phyloP scores from a whole-genome alignment of 1,140 invertebrate genomes.

The Dendrolimus punctatus region DNA sequence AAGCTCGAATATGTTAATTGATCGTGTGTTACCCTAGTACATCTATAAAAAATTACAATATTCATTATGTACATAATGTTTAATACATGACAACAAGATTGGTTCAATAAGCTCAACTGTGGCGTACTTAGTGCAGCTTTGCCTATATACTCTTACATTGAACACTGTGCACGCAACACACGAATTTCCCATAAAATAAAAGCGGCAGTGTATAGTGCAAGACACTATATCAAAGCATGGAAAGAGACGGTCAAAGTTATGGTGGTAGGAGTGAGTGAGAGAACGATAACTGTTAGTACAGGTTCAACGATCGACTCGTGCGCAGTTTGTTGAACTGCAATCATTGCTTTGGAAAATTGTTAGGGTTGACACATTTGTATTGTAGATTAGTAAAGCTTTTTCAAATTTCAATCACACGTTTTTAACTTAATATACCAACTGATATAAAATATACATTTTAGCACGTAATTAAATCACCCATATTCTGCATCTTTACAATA shows the following conservation, averaged over 20 bases:
- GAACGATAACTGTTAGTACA: conserved; percentile 45
- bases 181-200: conserved; percentile 28
- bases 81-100: conserved; percentile 11
- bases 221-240: conserved; percentile 31
- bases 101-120: too few relatives aligned
- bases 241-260: conserved; percentile 25
- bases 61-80: conserved; percentile 10
- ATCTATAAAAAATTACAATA: not conserved
- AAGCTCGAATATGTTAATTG: not conserved
- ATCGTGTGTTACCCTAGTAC: not conserved
- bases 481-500: too few relatives aligned
- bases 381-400: not conserved
- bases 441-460: too few relatives aligned
- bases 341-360: conserved; percentile 62
- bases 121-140: too few relatives aligned
- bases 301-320: conserved; percentile 64
- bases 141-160: conserved; percentile 15
- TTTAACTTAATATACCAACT: too few relatives aligned
- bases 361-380: conserved; percentile 32
- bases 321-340: conserved; percentile 68
- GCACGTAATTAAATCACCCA: too few relatives aligned
- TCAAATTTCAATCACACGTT: too few relatives aligned
- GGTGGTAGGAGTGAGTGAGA: conserved; percentile 34
- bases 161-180: conserved; percentile 8
- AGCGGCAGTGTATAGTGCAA: conserved; percentile 40